A percentile compares a stretch with the other conserved stretches of the same genome.
phyloP scores from a whole-genome alignment of 2,113 vertebrate genomes.

The Corvus moneduloides region DNA sequence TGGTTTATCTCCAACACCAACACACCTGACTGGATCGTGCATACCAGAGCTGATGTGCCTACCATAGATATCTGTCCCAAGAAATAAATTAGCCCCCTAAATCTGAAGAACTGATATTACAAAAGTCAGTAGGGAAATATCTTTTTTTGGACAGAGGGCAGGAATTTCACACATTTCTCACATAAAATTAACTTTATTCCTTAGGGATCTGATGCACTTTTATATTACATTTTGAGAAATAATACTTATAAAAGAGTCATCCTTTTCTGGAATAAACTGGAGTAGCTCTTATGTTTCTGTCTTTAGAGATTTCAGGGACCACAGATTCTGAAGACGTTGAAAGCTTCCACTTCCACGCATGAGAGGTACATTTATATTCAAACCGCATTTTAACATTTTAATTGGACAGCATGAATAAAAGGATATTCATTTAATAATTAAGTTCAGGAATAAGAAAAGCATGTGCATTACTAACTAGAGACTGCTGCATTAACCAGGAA shows the following conservation, averaged over 20 bases:
- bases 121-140: slow-evolving; percentile 40
- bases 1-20: background rate
- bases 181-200: slow-evolving; percentile 11
- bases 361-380: background rate
- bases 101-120: background rate
- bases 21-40: background rate
- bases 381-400: background rate
- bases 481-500: background rate
- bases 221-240: slow-evolving; percentile 55
- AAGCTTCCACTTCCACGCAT: background rate
- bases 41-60: background rate
- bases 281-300: slow-evolving; percentile 1
- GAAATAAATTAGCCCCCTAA: slow-evolving; percentile 10
- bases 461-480: background rate
- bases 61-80: background rate
- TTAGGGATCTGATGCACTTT: background rate
- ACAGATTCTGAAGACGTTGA: background rate
- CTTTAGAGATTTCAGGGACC: background rate
- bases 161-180: slow-evolving; percentile 15
- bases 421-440: background rate
- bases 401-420: background rate
- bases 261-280: background rate
- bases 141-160: background rate
- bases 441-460: background rate
- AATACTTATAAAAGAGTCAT: slow-evolving; percentile 42